Evolutionary conservation across 2,888 invertebrate species (phyloP).

Genomic region (Marronus borbonicus): DNA sequence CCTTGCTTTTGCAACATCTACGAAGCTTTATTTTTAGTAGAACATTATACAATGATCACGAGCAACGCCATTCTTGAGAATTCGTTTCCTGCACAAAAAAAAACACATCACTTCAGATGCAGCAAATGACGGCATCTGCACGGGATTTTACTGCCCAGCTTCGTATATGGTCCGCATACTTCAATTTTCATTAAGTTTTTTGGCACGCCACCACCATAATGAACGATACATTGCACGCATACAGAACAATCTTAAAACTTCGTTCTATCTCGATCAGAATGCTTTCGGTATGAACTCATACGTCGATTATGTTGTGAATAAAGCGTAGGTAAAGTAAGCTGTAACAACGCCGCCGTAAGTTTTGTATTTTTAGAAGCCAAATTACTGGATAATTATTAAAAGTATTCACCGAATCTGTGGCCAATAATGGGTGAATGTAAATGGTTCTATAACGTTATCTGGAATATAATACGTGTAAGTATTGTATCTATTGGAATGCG

Average conservation of each 20-base stretch:
- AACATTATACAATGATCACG: neutral
- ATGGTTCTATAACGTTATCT: neutral
- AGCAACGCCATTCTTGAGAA: neutral
- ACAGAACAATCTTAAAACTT: neutral
- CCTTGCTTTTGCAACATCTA: too few species aligned
- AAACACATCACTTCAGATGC: neutral
- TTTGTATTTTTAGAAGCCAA: neutral
- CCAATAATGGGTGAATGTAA: neutral
- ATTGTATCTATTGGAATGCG: neutral
- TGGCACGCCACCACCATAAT: neutral
- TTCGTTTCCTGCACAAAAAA: neutral
- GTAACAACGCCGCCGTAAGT: too few species aligned
- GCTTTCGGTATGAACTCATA: neutral
- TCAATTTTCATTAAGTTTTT: neutral
- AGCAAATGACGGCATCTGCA: neutral
- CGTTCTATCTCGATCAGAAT: neutral
- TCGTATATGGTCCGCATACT: neutral
- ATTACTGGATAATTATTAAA: neutral
- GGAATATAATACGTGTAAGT: conserved; percentile 4
- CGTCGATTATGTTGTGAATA: neutral
- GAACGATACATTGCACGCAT: neutral
- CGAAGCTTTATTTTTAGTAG: too few species aligned
- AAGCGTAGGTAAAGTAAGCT: too few species aligned
- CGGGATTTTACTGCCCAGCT: neutral
- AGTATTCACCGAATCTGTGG: neutral